A percentile compares a stretch with the other conserved stretches of the same genome.
phyloP scores from a whole-genome alignment of 2,797 vertebrate genomes.

The Sebastes alutus region DNA sequence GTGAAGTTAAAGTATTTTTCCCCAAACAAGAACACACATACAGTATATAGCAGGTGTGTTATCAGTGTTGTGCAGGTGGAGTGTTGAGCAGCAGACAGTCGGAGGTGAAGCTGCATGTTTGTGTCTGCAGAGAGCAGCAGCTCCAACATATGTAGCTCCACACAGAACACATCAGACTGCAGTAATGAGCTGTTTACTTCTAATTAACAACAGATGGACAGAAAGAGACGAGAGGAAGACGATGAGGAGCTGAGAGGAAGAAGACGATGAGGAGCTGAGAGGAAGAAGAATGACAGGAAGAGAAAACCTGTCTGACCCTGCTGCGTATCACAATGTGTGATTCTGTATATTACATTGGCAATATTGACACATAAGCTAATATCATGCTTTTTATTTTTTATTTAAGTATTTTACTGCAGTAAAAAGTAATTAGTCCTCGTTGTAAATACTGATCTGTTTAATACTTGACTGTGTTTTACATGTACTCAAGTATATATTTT shows the following conservation, averaged over 20 bases:
- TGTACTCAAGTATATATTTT: not conserved
- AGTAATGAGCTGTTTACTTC: slow-evolving; percentile 33
- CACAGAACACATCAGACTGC: not conserved
- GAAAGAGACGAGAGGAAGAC: not conserved
- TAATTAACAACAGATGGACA: slow-evolving; percentile 41
- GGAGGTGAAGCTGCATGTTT: not conserved
- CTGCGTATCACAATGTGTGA: not conserved
- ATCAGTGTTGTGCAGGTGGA: no score
- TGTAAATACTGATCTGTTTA: not conserved
- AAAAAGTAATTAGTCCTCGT: no score
- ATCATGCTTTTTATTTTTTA: no score
- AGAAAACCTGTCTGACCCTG: not conserved
- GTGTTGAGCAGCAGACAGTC: no score
- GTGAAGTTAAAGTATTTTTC: no score
- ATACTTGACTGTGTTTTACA: not conserved
- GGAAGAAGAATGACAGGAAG: not conserved
- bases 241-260: not conserved
- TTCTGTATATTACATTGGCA: not conserved
- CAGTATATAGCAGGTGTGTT: no score
- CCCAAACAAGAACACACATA: no score
- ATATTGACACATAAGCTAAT: no score
- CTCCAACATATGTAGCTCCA: slow-evolving; percentile 15
- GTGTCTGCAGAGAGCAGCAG: slow-evolving; percentile 12
- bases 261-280: not conserved
- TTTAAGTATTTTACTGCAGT: no score